Percentiles rank a stretch among this genome's conserved stretches.
phyloP scores from a whole-genome alignment of 2,888 invertebrate genomes.

The Diaperis boleti region DNA sequence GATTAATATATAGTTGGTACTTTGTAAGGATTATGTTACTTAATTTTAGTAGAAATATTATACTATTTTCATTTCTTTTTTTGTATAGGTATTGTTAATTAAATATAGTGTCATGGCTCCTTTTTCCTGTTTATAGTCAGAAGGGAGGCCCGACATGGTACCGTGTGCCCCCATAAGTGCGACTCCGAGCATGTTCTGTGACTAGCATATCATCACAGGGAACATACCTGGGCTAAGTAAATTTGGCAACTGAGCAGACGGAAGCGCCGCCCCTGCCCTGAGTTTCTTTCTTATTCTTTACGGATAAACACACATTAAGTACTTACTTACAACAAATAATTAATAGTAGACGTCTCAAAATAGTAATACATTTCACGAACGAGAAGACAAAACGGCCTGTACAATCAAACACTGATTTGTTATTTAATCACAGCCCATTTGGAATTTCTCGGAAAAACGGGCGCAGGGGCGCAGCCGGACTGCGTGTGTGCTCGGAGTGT shows the following conservation, averaged over 20 bases:
- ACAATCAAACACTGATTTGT: slow-evolving; percentile 76
- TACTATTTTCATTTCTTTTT: slow-evolving; percentile 48
- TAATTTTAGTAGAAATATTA: slow-evolving; percentile 66
- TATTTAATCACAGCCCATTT: slow-evolving; percentile 84
- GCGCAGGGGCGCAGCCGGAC: slow-evolving; percentile 55
- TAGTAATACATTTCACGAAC: slow-evolving; percentile 65
- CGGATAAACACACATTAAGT: slow-evolving; percentile 56
- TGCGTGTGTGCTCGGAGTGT: slow-evolving; percentile 55
- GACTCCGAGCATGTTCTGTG: slow-evolving; percentile 57
- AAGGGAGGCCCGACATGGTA: slow-evolving; percentile 48
- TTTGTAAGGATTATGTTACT: slow-evolving; percentile 69
- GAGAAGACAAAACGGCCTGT: slow-evolving; percentile 76
- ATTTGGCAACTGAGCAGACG: slow-evolving; percentile 61
- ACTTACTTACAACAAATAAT: slow-evolving; percentile 58
- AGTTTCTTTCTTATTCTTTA: slow-evolving; percentile 52
- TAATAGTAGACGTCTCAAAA: slow-evolving; percentile 63
- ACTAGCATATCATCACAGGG: slow-evolving; percentile 62
- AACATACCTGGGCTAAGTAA: slow-evolving; percentile 58
- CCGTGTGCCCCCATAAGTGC: slow-evolving; percentile 45
- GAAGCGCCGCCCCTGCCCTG: slow-evolving; percentile 52
- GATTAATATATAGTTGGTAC: slow-evolving; percentile 74
- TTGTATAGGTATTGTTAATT: slow-evolving; percentile 62
- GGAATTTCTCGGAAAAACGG: slow-evolving; percentile 74
- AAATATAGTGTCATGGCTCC: slow-evolving; percentile 64
- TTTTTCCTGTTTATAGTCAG: too few relatives aligned